Evolutionary conservation across 2,888 invertebrate genomes (phyloP).

Genomic region (Latrodectus hesperus): DNA sequence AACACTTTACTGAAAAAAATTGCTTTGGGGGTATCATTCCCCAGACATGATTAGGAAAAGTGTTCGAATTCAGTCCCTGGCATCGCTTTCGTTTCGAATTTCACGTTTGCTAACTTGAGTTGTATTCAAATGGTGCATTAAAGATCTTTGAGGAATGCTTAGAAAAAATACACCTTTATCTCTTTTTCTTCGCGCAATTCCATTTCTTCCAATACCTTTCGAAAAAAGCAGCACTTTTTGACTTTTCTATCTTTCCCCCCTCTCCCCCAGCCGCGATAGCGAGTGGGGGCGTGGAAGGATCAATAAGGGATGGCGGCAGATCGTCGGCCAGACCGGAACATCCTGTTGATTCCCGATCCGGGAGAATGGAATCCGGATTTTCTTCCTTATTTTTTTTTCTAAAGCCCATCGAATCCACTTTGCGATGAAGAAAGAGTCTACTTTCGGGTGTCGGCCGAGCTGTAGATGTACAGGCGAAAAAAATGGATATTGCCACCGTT

Average conservation of each 20-base stretch:
- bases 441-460: background rate
- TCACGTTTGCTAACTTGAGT: no score
- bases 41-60: no score
- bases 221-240: background rate
- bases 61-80: no score
- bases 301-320: constrained; percentile 5
- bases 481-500: background rate
- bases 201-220: background rate
- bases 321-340: background rate
- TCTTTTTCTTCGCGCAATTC: background rate
- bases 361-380: background rate
- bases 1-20: no score
- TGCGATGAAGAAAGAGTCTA: background rate
- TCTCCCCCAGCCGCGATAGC: background rate
- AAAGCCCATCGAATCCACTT: constrained; percentile 1
- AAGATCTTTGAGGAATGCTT: no score
- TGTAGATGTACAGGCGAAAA: background rate
- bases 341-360: constrained; percentile 5
- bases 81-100: no score
- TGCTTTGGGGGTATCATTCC: no score
- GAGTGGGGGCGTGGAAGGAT: background rate
- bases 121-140: no score
- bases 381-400: background rate
- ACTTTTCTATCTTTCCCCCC: no score
- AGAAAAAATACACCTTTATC: no score